Percentiles rank a stretch among this genome's conserved stretches.
phyloP scores from a whole-genome alignment of 2,113 vertebrate genomes.

The Myodes glareolus region DNA sequence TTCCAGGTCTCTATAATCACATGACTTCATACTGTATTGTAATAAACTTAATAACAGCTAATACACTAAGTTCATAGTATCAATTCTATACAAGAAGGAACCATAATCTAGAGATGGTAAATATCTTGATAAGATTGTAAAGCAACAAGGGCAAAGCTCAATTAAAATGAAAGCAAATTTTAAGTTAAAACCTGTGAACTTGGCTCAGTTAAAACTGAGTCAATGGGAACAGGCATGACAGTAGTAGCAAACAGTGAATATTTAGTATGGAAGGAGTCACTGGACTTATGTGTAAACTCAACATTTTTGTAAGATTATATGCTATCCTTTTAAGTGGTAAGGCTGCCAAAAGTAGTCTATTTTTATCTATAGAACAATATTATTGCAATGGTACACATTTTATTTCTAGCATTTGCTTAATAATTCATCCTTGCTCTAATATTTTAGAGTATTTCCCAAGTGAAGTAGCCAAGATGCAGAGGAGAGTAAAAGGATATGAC shows the following conservation, averaged over 20 bases:
- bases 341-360: neutral
- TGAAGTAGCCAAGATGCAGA: neutral
- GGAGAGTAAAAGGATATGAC: neutral
- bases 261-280: neutral
- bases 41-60: neutral
- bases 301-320: neutral
- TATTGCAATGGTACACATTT: neutral
- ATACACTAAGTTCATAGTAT: neutral
- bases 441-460: neutral
- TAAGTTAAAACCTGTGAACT: neutral
- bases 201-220: neutral
- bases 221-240: neutral
- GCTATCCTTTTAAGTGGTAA: neutral
- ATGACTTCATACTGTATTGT: neutral
- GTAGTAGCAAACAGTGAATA: neutral
- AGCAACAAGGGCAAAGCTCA: neutral
- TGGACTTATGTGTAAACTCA: neutral
- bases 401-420: neutral
- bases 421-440: neutral
- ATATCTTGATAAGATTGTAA: neutral
- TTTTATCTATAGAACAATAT: neutral
- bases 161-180: neutral
- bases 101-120: neutral
- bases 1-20: neutral
- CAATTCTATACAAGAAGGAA: neutral